Evolutionary conservation across 2,113 vertebrate genomes (phyloP).

Genomic region (Spheniscus mendiculus): DNA sequence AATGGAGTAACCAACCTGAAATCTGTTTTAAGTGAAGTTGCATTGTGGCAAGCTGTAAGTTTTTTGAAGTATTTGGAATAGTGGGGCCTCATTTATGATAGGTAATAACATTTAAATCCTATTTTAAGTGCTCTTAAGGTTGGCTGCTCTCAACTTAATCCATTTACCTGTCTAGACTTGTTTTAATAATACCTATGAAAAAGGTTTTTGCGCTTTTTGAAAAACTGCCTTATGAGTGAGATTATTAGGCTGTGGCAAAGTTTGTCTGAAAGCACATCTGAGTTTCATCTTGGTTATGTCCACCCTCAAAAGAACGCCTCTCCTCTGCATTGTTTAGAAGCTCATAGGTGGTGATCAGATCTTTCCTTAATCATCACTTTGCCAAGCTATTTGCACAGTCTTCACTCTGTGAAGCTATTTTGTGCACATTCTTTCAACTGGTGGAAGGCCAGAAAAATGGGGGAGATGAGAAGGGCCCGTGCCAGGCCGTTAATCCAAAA

Average conservation of each 20-base stretch:
- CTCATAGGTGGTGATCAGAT: not conserved
- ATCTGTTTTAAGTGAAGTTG: not conserved
- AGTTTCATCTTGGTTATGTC: not conserved
- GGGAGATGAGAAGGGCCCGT: rapidly evolving
- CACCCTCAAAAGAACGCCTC: not conserved
- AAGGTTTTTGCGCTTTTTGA: not conserved
- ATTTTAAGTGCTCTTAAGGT: not conserved
- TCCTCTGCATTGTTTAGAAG: not conserved
- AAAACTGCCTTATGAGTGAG: not conserved
- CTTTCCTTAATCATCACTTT: not conserved
- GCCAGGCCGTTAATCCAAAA: not conserved
- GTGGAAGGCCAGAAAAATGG: not conserved
- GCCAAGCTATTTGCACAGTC: not conserved
- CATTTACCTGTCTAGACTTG: not conserved
- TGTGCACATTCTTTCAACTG: not conserved
- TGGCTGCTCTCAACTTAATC: not conserved
- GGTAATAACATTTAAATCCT: not conserved
- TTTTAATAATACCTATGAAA: not conserved
- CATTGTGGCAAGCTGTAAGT: not conserved
- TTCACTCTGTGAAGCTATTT: not conserved
- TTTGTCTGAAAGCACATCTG: not conserved
- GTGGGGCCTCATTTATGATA: not conserved
- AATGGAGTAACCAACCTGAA: not conserved
- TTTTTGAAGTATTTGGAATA: not conserved
- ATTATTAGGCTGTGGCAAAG: not conserved